Evolutionary conservation across 1,140 invertebrate species (phyloP), one percentile per base, ranked within the genome.

Genomic region (Aphis craccivora): DNA sequence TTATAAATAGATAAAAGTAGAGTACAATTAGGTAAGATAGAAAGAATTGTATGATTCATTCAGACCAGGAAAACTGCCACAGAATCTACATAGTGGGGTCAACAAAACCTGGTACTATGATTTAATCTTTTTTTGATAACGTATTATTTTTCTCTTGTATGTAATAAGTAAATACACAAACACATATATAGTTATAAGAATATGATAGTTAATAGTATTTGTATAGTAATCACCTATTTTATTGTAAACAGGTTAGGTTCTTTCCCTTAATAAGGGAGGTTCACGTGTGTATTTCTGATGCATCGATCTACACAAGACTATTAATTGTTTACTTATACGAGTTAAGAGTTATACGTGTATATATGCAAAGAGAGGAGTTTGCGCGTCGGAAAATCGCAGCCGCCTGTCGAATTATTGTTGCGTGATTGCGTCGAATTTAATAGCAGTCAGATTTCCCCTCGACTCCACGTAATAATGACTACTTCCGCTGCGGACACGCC

Each of bases 371-470:
- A 40, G 23, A n/a, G 60, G n/a, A 84, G 22, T 23, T 37, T 6
- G 22, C 81, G 23, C 7, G 37, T 84, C 2, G 37, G 20, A 84
- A 37, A 84, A 84, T 87, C 9, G 43, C 25, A 25, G 20, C 6
- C 45, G 48, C 7, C 87, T n/a, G 48, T 51, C 48, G 30, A 23
- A 25, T 43, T 48, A 35, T 18, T 30, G 7, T 35, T 88, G 87
- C 88, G 51, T 60, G 51, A 55, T 60, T 35, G 35, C 51, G 14
- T 90, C 51, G 51, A 90, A 51, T 88, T 88, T 35, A 88, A 90
- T 8, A 53, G 51, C 88, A 25, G 88, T 23, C 88, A 51, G 88
- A 90, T 90, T 90, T 90, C 51, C 88, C 88, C 88, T 60, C 3
- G 22, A 48, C 23, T 37, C 25, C 7, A 53, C 5, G 51, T 20